phyloP scores from a whole-genome alignment of 2,113 vertebrate species.

The Amblyornis subalaris region DNA sequence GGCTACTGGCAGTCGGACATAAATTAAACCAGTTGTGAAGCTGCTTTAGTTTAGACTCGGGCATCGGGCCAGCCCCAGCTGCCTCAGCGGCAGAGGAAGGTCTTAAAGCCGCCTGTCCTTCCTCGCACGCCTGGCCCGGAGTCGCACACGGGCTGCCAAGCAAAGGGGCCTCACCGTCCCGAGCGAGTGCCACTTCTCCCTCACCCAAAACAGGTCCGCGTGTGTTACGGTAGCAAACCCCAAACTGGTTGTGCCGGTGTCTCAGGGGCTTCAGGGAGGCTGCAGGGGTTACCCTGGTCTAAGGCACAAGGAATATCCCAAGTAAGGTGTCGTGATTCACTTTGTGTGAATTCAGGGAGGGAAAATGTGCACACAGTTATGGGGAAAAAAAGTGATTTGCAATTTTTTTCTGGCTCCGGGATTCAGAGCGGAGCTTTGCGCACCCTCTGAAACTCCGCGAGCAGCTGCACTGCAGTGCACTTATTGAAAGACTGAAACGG shows the following conservation, averaged over 20 bases:
- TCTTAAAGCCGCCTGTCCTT: not conserved
- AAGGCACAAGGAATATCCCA: not conserved
- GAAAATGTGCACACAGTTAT: not conserved
- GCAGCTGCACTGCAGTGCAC: not conserved
- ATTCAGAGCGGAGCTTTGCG: not conserved
- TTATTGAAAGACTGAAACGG: not conserved
- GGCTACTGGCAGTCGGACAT: conserved; percentile 8
- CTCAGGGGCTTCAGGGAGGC: not conserved
- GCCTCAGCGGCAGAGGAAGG: not conserved
- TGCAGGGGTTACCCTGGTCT: not conserved
- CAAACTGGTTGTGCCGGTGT: rapidly evolving
- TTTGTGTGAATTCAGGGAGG: rapidly evolving
- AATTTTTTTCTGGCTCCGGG: not conserved
- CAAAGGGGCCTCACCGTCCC: not conserved
- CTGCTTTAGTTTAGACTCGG: conserved; percentile 28
- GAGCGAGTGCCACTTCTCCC: rapidly evolving
- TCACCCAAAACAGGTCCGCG: rapidly evolving
- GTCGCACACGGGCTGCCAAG: not conserved
- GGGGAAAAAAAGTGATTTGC: not conserved
- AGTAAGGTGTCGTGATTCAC: not conserved
- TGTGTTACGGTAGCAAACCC: not conserved
- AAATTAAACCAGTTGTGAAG: conserved; percentile 47
- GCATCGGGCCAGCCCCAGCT: conserved; percentile 32
- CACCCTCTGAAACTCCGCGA: not conserved
- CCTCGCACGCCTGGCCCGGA: not conserved